Evolutionary conservation across 2,888 invertebrate species (phyloP), one percentile per base, ranked within the genome.

Genomic region (Apoda limacodes): DNA sequence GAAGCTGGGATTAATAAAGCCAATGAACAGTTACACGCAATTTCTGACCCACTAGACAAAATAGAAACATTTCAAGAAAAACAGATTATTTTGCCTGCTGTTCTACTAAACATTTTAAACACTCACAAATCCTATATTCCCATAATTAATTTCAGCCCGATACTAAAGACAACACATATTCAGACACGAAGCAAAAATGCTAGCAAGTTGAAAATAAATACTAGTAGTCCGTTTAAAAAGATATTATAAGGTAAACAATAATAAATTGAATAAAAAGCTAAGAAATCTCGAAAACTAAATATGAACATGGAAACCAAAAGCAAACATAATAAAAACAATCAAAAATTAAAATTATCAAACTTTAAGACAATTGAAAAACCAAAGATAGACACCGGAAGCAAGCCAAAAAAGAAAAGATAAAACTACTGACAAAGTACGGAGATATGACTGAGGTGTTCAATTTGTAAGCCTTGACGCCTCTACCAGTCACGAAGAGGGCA

Each of bases 171-270:
- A 22, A 28, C 22, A 13, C 28, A 28, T 10, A 28, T 22, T 28
- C 28, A 28, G 28, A 28, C 28, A 22, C 22, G 22, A 22, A 14
- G 28, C 14, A 28, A 28, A 28, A 28, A 28, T 14, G 22, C 28
- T 13, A 22, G 28, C 28, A 22, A 14, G 14, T 28, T 22, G 13
- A 22, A 28, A 28, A 28, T 28, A 13, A 22, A 15, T 2, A 28
- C 22, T 3, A 22, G 22, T 14, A 28, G 22, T 28, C 28, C 14
- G 15, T 22, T 28, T 22, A 28, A 28, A 28, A 28, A 22, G 14
- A 28, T n/a, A 13, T 28, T 28, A 28, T 22, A 28, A 28, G 28
- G 14, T n/a, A 28, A 28, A 28, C 28, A 28, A 28, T 22, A 22
- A 28, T n/a, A 25, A 25, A 25, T 15, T 25, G 25, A 14, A 15